Base-by-base conservation (phyloP, 2,113 vertebrate genomes). In the Callithrix jacchus region DNA sequence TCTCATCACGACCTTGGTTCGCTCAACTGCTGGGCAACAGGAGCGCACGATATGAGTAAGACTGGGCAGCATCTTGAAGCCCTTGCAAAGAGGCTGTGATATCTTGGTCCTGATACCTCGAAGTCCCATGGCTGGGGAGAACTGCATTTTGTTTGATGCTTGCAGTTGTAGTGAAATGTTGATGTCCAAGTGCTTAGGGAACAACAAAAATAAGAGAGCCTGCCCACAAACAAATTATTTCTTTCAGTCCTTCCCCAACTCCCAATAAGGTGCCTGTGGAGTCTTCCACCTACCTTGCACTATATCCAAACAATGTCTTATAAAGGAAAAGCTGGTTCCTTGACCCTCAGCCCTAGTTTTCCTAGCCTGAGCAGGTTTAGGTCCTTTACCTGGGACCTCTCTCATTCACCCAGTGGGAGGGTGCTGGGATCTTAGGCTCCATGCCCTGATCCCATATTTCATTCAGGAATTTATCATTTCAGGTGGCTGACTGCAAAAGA, bases 41-140 rank as follows among this genome's bases (percentile, higher is more conserved):
- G 61, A 40, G 7, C 0, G 0, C 16, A 3, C 8, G 79, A 1
- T 17, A 8, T 47, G 40, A 18, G 3, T 18, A 5, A 64, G 73
- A 6, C 20, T 2, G 6, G 2, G 5, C 25, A 13, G 68, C 0
- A 0, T 14, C 45, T 18, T 37, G 58, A 32, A 40, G 52, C 18
- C 47, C 54, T 49, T 21, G 47, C 8, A 2, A 58, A 52, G n/a
- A 52, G 66, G 32, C 61, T 12, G 20, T 30, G 52, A 2, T 49
- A 1, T 27, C 61, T 40, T 12, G 1, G 27, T 4, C 35, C 11
- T 6, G 8, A 27, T 37, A 6, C 40, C 56, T 58, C 21, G 21
- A 7, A 30, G 45, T 3, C n/a, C 32, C 54, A 0, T 0, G 83
- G 58, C 56, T 20, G 16, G 74, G 42, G 27, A 61, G 77, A 66